Base-by-base conservation (phyloP, 2,888 invertebrate genomes). In the Tachina fera region DNA sequence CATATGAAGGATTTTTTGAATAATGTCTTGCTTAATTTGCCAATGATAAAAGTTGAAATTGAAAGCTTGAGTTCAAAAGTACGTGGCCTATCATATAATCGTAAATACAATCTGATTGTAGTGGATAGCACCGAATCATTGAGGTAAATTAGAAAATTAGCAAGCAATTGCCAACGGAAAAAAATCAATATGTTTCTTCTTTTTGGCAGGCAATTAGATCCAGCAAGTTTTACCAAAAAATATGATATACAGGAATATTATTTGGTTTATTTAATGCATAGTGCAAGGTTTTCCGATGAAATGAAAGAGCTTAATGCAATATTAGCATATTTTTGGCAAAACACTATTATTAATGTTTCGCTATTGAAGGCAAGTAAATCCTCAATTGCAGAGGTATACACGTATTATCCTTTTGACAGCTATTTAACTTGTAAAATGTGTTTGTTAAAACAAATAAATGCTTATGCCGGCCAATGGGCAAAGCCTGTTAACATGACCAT, bases 161-260 rank as follows among this genome's bases (percentile, higher is more conserved):
- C 11, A 31, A 16, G 0, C 11, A 5, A 43, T 47, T 16, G 45
- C 4, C 1, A 77, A 47, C 3, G 6, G 31, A 31, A 45, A 56
- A 53, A 71, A 80, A 83, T 72, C 45, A 82, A 75, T 67, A 68
- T 45, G 31, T n/a, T 53, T 19, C 14, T 47, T 14, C n/a, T 11
- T n/a, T 49, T 43, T 45, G n/a, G 19, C 39, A 87, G 87, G 14
- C 75, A 80, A 74, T 77, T 87, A 41, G 67, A 87, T 82, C 87
- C 87, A 0, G 87, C 81, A 1, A 31, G 71, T 9, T 70, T 78
- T 2, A 87, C 88, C 0, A 78, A 39, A 3, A 49, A 83, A 16
- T 88, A 87, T 51, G 88, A 88, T 45, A 76, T 87, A 41, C 86
- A 87, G 22, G 89, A 89, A 49, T 63, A 87, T 13, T 89, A 89